Conservation (phyloP, 2,797 vertebrate genomes). For the Poecilia velifera region DNA sequence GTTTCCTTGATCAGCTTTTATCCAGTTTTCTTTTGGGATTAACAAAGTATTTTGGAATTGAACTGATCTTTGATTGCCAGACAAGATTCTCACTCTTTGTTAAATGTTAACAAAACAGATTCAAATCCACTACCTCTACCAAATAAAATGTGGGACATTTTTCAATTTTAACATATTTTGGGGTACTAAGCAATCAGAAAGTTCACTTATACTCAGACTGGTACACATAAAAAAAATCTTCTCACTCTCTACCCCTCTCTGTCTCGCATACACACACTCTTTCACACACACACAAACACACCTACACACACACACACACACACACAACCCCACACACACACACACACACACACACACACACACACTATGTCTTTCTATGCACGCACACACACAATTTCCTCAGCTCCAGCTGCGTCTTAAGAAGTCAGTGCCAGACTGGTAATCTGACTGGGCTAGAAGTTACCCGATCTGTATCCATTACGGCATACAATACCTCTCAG, state of each 20-base stretch:
- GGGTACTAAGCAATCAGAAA: background rate
- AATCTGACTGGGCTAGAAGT: slow-evolving; percentile 71
- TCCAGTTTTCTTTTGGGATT: background rate
- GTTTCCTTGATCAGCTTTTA: background rate
- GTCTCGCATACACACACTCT: background rate
- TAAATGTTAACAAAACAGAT: background rate
- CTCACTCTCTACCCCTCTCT: background rate
- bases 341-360: background rate
- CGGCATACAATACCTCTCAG: slow-evolving; percentile 66
- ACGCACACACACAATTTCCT: slow-evolving; percentile 30
- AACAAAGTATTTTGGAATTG: background rate
- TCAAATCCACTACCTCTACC: background rate
- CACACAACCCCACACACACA: background rate
- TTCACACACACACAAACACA: background rate
- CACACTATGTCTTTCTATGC: slow-evolving; percentile 5
- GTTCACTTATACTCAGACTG: background rate
- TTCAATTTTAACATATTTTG: background rate
- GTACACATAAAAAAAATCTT: background rate
- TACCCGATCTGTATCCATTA: slow-evolving; percentile 72
- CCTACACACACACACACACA: background rate
- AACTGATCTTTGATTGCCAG: background rate
- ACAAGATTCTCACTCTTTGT: background rate
- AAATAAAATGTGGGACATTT: background rate
- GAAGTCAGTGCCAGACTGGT: slow-evolving; percentile 68
- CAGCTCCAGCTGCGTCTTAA: slow-evolving; percentile 73